A percentile compares a stretch with the other conserved stretches of the same genome.
These are phyloP conservation scores for Cydia amplana DNA, from an alignment of 1,140 invertebrate genomes.

Conservation along the genomic window DNA sequence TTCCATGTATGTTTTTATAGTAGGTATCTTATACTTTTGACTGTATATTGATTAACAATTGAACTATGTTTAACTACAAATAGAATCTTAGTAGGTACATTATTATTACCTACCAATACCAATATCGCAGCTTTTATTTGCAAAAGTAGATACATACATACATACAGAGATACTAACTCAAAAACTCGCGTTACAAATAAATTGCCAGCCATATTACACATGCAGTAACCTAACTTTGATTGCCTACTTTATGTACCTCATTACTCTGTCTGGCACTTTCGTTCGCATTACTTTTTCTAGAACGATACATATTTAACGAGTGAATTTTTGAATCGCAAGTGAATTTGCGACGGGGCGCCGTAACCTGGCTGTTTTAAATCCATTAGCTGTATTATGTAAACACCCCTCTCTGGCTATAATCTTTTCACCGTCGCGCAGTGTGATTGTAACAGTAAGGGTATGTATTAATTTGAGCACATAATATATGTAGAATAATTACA, in stretches of 20 bases:
- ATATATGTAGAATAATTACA: too few species aligned
- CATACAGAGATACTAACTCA: not conserved
- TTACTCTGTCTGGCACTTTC: slow-evolving; percentile 10
- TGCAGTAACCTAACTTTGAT: slow-evolving; percentile 3
- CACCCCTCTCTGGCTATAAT: slow-evolving; percentile 16
- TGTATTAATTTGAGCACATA: too few species aligned
- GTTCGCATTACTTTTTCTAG: not conserved
- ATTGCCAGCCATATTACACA: slow-evolving; percentile 3
- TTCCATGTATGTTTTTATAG: too few species aligned
- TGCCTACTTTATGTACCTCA: slow-evolving; percentile 7
- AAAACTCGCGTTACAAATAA: not conserved
- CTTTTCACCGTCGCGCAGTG: slow-evolving; percentile 1
- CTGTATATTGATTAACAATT: too few species aligned
- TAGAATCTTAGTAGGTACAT: too few species aligned
- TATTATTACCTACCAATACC: too few species aligned
- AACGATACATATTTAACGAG: slow-evolving; percentile 18
- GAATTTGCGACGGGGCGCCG: not conserved
- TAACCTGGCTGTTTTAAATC: slow-evolving; percentile 27
- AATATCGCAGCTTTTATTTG: too few species aligned
- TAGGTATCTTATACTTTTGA: too few species aligned
- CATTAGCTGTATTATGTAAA: slow-evolving; percentile 30
- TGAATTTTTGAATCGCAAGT: slow-evolving; percentile 25
- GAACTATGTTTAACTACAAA: too few species aligned
- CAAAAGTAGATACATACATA: not conserved
- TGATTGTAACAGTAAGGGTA: not conserved